A percentile compares a stretch with the other conserved stretches of the same genome.
These are phyloP conservation scores for Eretmochelys imbricata DNA, from an alignment of 2,113 vertebrate genomes.

Conservation along the genomic window DNA sequence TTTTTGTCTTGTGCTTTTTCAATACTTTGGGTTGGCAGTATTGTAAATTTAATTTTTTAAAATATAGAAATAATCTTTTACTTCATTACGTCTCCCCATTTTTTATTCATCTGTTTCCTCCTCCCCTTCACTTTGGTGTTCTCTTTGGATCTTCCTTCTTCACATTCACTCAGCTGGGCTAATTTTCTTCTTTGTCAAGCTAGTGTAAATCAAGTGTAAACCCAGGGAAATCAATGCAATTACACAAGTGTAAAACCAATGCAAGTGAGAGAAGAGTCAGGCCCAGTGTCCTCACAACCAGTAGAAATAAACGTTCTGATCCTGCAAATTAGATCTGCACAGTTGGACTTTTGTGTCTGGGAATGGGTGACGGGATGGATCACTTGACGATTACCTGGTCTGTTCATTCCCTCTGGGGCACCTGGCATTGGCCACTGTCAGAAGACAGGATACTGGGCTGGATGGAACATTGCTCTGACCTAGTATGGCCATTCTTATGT, in stretches of 20 bases:
- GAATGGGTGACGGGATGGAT: too few species aligned
- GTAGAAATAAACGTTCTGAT: neutral
- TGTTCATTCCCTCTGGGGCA: too few species aligned
- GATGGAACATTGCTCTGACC: too few species aligned
- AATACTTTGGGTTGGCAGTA: neutral
- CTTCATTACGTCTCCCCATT: neutral
- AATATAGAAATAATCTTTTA: neutral
- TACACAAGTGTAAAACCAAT: neutral
- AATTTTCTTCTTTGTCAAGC: neutral
- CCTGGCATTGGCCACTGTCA: too few species aligned
- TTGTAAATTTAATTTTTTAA: neutral
- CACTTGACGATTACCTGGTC: too few species aligned
- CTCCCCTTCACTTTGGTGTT: neutral
- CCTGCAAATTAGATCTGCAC: neutral
- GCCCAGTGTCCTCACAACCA: neutral
- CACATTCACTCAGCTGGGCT: neutral
- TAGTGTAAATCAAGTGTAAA: neutral
- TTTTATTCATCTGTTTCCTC: neutral
- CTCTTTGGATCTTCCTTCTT: neutral
- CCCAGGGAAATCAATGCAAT: neutral
- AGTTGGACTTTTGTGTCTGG: neutral
- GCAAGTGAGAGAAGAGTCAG: neutral
- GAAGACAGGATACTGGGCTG: too few species aligned
- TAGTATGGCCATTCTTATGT: too few species aligned
- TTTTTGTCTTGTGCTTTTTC: neutral